Evolutionary conservation across 1,140 invertebrate species (phyloP).

Genomic region (Ctenoplectra terminalis): DNA sequence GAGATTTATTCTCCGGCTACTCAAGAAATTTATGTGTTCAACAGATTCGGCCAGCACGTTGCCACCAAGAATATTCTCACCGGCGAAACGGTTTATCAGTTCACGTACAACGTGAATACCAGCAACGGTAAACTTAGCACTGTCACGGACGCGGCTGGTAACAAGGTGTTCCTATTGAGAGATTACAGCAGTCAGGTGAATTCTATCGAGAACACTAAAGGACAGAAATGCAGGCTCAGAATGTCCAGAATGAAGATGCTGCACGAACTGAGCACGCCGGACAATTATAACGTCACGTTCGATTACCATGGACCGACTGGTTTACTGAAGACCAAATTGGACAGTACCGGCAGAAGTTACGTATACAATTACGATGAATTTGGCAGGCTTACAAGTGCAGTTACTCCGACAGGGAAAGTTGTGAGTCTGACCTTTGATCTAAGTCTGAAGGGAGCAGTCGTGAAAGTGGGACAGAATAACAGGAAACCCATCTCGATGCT

Average conservation of each 20-base stretch:
- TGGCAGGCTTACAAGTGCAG: constrained; percentile 93
- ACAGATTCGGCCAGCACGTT: constrained; percentile 96
- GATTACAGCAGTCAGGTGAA: constrained; percentile 95
- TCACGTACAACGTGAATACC: constrained; percentile 98
- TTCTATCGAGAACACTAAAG: constrained; percentile 96
- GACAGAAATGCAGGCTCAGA: constrained; percentile 94
- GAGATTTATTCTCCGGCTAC: constrained; percentile 97
- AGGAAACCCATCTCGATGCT: constrained; percentile 91
- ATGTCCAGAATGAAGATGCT: constrained; percentile 95
- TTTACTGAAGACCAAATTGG: constrained; percentile 93
- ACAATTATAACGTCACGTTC: constrained; percentile 96
- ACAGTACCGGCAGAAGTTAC: constrained; percentile 95
- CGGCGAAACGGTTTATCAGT: constrained; percentile 94
- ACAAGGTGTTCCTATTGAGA: constrained; percentile 94
- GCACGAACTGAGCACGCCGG: constrained; percentile 93
- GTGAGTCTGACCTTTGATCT: constrained; percentile 93
- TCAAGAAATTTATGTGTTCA: constrained; percentile 98
- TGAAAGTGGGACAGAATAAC: constrained; percentile 92
- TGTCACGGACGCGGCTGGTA: constrained; percentile 96
- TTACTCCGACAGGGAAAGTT: constrained; percentile 95
- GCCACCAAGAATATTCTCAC: constrained; percentile 96
- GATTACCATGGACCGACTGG: constrained; percentile 96
- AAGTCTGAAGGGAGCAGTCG: constrained; percentile 93
- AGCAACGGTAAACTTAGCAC: constrained; percentile 97
- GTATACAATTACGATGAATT: constrained; percentile 98